A percentile compares a stretch with the other conserved stretches of the same genome.
Evolutionary conservation across 2,113 vertebrate genomes (phyloP).

Genomic region (Microcebus ravelobensis): DNA sequence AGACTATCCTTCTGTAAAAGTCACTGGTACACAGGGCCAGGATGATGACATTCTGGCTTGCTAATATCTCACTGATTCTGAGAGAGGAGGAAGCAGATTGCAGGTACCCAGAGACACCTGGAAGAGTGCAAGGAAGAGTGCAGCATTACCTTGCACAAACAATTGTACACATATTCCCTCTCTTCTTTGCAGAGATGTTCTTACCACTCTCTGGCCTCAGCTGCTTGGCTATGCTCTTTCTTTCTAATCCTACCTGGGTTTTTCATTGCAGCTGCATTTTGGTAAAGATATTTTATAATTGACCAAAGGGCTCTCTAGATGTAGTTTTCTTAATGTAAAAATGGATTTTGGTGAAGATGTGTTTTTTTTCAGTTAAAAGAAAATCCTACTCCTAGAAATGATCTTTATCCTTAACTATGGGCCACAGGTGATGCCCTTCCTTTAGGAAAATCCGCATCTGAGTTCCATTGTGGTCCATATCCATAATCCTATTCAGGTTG

Average conservation of each 20-base stretch:
- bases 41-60: neutral
- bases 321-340: neutral
- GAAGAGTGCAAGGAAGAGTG: neutral
- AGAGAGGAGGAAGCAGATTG: neutral
- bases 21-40: neutral
- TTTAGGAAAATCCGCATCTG: neutral
- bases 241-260: neutral
- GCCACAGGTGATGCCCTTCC: neutral
- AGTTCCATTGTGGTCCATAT: neutral
- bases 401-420: neutral
- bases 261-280: neutral
- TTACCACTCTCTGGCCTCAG: neutral
- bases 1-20: neutral
- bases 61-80: neutral
- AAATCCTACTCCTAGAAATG: neutral
- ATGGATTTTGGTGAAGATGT: neutral
- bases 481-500: neutral
- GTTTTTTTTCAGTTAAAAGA: constrained; percentile 19
- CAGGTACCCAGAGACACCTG: neutral
- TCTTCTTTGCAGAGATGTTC: neutral
- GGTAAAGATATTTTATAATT: neutral
- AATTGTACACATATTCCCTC: neutral
- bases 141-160: neutral
- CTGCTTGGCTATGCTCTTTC: neutral
- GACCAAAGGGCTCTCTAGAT: neutral